These are phyloP conservation scores for Bellardia pandia DNA, from an alignment of 2,888 invertebrate species.

Conservation along the genomic window DNA sequence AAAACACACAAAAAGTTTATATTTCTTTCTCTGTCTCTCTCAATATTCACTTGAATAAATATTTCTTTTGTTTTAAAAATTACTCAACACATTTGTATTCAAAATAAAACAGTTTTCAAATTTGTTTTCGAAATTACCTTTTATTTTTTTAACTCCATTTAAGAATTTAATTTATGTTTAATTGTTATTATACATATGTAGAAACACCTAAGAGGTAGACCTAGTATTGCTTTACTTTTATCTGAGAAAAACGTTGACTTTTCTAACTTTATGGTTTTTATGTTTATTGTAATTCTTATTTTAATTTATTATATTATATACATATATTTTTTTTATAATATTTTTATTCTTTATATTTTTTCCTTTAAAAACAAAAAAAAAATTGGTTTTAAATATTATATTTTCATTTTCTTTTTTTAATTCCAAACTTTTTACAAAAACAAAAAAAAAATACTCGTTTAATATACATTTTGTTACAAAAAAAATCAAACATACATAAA, in stretches of 20 bases:
- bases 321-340: constrained; percentile 57
- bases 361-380: constrained; percentile 70
- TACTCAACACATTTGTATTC: background rate
- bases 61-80: too few species aligned
- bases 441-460: constrained; percentile 53
- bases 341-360: constrained; percentile 62
- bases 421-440: constrained; percentile 45
- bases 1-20: constrained; percentile 3
- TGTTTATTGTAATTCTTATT: constrained; percentile 65
- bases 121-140: constrained; percentile 3
- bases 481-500: constrained; percentile 44
- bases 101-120: background rate
- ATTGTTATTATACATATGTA: constrained; percentile 21
- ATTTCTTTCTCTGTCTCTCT: background rate
- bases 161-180: constrained; percentile 12
- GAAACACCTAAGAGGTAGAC: constrained; percentile 14
- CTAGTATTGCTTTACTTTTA: constrained; percentile 35
- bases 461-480: constrained; percentile 59
- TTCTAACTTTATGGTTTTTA: constrained; percentile 58
- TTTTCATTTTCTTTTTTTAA: constrained; percentile 41
- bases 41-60: background rate
- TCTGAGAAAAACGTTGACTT: constrained; percentile 7
- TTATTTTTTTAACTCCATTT: constrained; percentile 13
- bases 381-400: constrained; percentile 59
- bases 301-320: constrained; percentile 8